Evolutionary conservation across 2,888 invertebrate genomes (phyloP).

Genomic region (Agrotis puta): DNA sequence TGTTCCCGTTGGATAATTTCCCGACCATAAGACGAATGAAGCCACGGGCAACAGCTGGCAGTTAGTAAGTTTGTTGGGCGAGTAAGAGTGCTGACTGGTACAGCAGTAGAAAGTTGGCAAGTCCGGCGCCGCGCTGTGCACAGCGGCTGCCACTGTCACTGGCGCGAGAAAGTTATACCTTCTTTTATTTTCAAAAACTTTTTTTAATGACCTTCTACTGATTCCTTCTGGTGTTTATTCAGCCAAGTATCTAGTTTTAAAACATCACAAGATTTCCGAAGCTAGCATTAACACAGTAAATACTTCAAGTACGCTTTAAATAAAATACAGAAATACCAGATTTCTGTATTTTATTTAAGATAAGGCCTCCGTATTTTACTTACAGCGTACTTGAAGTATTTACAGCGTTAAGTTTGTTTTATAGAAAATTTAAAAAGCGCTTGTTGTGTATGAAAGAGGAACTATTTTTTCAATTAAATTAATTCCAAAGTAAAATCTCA

Average conservation of each 20-base stretch:
- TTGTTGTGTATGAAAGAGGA: no score
- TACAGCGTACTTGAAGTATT: no score
- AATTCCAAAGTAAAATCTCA: no score
- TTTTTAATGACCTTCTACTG: constrained; percentile 68
- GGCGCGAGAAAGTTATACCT: constrained; percentile 72
- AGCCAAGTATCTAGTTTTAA: neutral
- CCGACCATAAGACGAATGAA: neutral
- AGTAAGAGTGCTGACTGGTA: constrained; percentile 57
- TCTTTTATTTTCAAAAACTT: constrained; percentile 63
- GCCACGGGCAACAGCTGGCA: neutral
- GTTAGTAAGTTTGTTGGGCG: constrained; percentile 29
- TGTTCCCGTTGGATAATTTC: neutral
- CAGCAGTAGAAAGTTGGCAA: constrained; percentile 62
- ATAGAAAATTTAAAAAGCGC: no score
- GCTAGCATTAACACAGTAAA: no score
- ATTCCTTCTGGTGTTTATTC: constrained; percentile 13
- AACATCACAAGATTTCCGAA: no score
- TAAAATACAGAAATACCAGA: no score
- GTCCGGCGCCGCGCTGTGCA: constrained; percentile 37
- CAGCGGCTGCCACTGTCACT: constrained; percentile 48
- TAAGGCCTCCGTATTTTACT: no score
- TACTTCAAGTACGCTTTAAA: no score
- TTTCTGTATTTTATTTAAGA: no score
- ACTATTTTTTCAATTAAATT: no score
- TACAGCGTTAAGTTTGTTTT: no score